A percentile compares a stretch with the other conserved stretches of the same genome.
Conservation (phyloP, 2,797 vertebrate species). For the Epinephelus malabaricus region DNA sequence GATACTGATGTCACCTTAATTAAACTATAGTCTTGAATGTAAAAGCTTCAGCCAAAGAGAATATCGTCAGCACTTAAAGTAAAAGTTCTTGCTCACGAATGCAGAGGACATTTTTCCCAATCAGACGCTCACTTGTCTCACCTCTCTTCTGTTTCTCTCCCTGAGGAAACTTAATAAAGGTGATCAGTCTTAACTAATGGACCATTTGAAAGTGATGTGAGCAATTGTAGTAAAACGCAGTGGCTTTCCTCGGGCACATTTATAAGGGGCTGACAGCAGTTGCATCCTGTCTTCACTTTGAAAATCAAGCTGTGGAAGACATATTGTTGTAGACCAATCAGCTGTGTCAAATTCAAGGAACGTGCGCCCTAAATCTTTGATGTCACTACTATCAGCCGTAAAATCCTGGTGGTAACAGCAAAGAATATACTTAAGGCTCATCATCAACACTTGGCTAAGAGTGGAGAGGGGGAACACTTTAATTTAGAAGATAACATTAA, state of each 20-base stretch:
- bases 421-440: background rate
- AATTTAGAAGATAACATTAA: constrained; percentile 3
- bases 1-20: constrained; percentile 15
- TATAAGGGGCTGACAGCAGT: constrained; percentile 37
- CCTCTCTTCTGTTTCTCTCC: constrained; percentile 34
- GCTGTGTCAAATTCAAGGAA: constrained; percentile 3
- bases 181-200: constrained; percentile 68
- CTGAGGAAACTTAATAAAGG: constrained; percentile 60
- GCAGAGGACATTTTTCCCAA: constrained; percentile 54
- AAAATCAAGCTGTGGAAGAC: constrained; percentile 16
- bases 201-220: constrained; percentile 51
- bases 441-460: background rate
- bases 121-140: constrained; percentile 41
- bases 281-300: constrained; percentile 5
- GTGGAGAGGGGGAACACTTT: background rate
- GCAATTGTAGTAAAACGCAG: constrained; percentile 33
- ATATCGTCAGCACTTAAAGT: constrained; percentile 19
- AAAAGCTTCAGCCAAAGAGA: constrained; percentile 15
- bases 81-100: constrained; percentile 41
- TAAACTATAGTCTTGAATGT: constrained; percentile 5
- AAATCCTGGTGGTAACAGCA: background rate
- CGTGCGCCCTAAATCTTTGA: background rate
- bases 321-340: background rate
- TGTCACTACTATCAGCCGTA: background rate
- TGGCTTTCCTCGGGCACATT: constrained; percentile 36